Evolutionary conservation across 2,113 vertebrate species (phyloP).

Genomic region (Emydura subglobosa): DNA sequence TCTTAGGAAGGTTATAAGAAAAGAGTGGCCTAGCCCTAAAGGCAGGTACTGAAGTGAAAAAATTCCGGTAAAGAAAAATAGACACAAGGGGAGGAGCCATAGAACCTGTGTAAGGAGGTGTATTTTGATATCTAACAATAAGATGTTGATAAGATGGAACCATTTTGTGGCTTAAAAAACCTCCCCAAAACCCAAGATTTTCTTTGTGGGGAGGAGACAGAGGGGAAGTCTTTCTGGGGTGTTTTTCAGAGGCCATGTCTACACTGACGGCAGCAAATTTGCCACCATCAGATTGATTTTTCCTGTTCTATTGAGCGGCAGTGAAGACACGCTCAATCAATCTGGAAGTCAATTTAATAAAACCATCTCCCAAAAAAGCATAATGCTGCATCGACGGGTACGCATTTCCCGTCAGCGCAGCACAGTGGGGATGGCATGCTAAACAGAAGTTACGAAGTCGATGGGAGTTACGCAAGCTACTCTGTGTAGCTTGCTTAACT

Average conservation of each 20-base stretch:
- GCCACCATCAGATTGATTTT: too few species aligned
- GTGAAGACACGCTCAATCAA: too few species aligned
- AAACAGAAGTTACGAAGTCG: too few species aligned
- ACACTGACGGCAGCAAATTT: too few species aligned
- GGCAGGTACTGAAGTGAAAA: neutral
- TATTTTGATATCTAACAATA: neutral
- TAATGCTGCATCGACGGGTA: too few species aligned
- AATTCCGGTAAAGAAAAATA: neutral
- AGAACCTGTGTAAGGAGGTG: neutral
- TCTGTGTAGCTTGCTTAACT: too few species aligned
- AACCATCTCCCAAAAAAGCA: too few species aligned
- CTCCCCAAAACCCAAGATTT: neutral
- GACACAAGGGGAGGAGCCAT: neutral
- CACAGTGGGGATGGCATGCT: too few species aligned
- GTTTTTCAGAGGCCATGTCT: neutral
- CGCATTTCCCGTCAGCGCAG: too few species aligned
- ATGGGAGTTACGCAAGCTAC: too few species aligned
- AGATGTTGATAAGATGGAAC: neutral
- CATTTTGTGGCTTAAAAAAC: neutral
- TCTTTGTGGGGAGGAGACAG: neutral
- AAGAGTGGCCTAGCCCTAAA: neutral
- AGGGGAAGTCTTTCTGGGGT: neutral
- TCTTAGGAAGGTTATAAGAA: neutral
- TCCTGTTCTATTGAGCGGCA: too few species aligned
- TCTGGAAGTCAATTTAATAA: too few species aligned